Evolutionary conservation across 2,888 invertebrate species (phyloP).

Genomic region (Rhamnusium bicolor): DNA sequence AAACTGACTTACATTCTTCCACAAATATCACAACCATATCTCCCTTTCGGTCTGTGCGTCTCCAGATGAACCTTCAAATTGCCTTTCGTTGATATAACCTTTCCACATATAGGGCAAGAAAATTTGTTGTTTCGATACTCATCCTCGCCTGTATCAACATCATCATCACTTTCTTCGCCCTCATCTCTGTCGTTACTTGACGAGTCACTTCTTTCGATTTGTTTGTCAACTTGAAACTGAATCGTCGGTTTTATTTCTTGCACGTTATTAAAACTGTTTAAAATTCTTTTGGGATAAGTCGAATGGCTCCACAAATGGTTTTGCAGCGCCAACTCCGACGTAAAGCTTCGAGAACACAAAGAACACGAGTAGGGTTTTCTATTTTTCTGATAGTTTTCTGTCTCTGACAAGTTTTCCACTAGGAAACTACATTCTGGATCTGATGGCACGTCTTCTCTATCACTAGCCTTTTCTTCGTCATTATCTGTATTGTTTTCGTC

Average conservation of each 20-base stretch:
- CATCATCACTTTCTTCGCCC: constrained; percentile 46
- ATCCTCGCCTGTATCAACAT: constrained; percentile 47
- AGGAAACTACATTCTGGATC: constrained; percentile 27
- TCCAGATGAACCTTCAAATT: constrained; percentile 79
- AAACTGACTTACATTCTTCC: constrained; percentile 80
- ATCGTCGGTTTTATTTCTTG: constrained; percentile 32
- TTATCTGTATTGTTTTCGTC: constrained; percentile 60
- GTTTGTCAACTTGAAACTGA: constrained; percentile 40
- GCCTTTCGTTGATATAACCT: constrained; percentile 76
- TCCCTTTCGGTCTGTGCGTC: constrained; percentile 76
- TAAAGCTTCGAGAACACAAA: constrained; percentile 54
- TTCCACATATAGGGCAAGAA: constrained; percentile 77
- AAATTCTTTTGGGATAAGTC: constrained; percentile 46
- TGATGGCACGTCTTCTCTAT: constrained; percentile 59
- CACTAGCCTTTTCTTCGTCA: constrained; percentile 55
- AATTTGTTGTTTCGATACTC: constrained; percentile 57
- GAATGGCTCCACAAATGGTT: constrained; percentile 54
- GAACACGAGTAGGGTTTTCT: constrained; percentile 54
- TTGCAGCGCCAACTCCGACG: constrained; percentile 54
- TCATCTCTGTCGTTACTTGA: constrained; percentile 29
- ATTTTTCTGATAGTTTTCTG: constrained; percentile 52
- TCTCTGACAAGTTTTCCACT: constrained; percentile 49
- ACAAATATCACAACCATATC: constrained; percentile 78
- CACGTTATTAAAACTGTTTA: constrained; percentile 45
- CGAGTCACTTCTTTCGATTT: constrained; percentile 25